These are phyloP conservation scores for Drosophila mercatorum DNA, from an alignment of 2,888 invertebrate genomes.

Conservation along the genomic window DNA sequence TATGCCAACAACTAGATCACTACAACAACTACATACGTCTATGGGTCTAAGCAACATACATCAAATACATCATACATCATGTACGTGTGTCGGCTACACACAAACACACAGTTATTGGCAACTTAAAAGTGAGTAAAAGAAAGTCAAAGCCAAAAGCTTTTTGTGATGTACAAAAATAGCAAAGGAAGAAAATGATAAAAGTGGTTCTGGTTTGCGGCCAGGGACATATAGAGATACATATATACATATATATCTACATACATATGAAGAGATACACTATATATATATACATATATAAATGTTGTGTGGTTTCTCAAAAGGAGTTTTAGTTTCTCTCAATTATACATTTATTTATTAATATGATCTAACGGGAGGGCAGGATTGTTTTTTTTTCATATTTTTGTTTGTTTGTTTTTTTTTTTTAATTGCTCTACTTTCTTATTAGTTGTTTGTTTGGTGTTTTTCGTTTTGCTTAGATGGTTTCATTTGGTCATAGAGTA, in stretches of 20 bases:
- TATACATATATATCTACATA: not conserved
- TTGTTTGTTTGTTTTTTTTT: not conserved
- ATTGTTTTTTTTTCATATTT: not conserved
- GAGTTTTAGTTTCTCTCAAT: conserved; percentile 15
- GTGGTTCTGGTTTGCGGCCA: not conserved
- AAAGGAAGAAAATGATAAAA: not conserved
- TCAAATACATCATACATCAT: not conserved
- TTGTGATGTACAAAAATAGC: conserved; percentile 6
- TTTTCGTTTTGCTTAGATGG: conserved; percentile 19
- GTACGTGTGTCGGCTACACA: too few relatives aligned
- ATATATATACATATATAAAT: too few relatives aligned
- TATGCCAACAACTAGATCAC: conserved; percentile 23
- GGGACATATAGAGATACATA: not conserved
- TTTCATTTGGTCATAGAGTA: conserved; percentile 47
- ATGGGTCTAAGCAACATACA: conserved; percentile 9
- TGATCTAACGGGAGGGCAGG: conserved; percentile 4
- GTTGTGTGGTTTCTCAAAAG: conserved; percentile 11
- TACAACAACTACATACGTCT: conserved; percentile 40
- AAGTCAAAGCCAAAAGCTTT: not conserved
- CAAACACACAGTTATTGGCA: too few relatives aligned
- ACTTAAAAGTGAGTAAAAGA: not conserved
- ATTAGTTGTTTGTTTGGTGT: conserved; percentile 10
- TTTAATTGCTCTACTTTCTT: conserved; percentile 9
- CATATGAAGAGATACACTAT: not conserved
- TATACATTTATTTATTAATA: conserved; percentile 3